Base-by-base conservation (phyloP, 2,888 invertebrate genomes). In the Seira ritae region DNA sequence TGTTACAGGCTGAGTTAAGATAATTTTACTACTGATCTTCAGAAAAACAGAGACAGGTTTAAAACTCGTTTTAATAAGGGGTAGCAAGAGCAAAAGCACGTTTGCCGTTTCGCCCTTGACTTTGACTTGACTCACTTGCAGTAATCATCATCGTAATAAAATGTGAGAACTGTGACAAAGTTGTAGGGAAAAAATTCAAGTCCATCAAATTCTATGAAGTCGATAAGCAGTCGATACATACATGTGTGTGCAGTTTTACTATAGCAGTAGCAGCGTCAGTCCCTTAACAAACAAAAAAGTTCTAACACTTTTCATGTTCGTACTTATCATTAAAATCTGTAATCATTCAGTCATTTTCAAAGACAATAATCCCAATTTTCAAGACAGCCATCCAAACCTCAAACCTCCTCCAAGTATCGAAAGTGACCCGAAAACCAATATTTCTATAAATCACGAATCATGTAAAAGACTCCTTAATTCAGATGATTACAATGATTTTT, bases 341-440 rank as follows among this genome's bases (percentile, higher is more conserved):
- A n/a, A 55, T 12, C 55, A 3, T 55, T 55, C 55, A 55, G 15
- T 55, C 17, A 55, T 55, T 31, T 31, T 31, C 2, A 31, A n/a
- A n/a, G n/a, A n/a, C n/a, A n/a, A n/a, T n/a, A n/a, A n/a, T n/a
- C n/a, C n/a, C n/a, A n/a, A n/a, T n/a, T n/a, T n/a, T n/a, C n/a
- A n/a, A n/a, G n/a, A n/a, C n/a, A n/a, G n/a, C n/a, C 42, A 42
- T 42, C 12, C 42, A 42, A 42, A 42, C 12, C 42, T 12, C 42
- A 8, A 42, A 8, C 42, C 42, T 42, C 42, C 42, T 42, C 42
- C 42, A 10, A 80, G 23, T 19, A 81, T 72, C 65, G 71, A 76
- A 81, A 81, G 76, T 81, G 81, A 81, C 81, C 81, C 81, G 81
- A 81, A 81, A 81, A 81, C 81, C 81, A 76, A 81, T 81, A 76